Base-by-base conservation (phyloP, 2,888 invertebrate species). In the Drosophila merina region DNA sequence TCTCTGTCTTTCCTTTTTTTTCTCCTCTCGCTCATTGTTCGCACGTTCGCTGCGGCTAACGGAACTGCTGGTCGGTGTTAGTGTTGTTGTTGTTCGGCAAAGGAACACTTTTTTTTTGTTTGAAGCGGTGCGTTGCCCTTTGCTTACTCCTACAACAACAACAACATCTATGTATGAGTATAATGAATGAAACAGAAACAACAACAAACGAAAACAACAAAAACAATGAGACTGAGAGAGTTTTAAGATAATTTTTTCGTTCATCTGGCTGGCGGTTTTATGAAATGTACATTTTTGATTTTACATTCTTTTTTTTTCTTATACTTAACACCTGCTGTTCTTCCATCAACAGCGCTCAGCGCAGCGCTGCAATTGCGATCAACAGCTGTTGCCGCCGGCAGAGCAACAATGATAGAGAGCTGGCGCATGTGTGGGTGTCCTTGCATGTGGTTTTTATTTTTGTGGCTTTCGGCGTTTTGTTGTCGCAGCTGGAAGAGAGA, bases 311-410 rank as follows among this genome's bases (percentile, higher is more conserved):
- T 80, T 75, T 72, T 70, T 64, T 71, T 85, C 81, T 77, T 72
- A 38, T 75, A 71, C 74, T 82, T 75, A 82, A 77, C 83, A 84
- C 83, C 88, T 84, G 86, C 83, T 84, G 83, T 76, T 75, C 75
- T 82, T 79, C 64, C 79, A 86, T 88, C 77, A 82, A 51, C 62
- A 54, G 57, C 8, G 30, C 30, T 14, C 14, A 25, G 31, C 25
- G 12, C 48, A 20, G 38, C 38, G 31, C 59, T 57, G 59, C 58
- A 60, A 57, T 68, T 67, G 72, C 59, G 68, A 74, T 67, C 74
- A 66, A 73, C 72, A 72, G 72, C 73, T 72, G 72, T 72, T 72
- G 55, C 45, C 49, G 55, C 45, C 49, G 40, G 50, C 57, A 47
- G 52, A 49, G 44, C 42, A 31, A 14, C 44, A 36, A 57, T 60